These are phyloP conservation scores for Lampris megalopsis DNA, from an alignment of 2,113 vertebrate species.

Conservation along the genomic window DNA sequence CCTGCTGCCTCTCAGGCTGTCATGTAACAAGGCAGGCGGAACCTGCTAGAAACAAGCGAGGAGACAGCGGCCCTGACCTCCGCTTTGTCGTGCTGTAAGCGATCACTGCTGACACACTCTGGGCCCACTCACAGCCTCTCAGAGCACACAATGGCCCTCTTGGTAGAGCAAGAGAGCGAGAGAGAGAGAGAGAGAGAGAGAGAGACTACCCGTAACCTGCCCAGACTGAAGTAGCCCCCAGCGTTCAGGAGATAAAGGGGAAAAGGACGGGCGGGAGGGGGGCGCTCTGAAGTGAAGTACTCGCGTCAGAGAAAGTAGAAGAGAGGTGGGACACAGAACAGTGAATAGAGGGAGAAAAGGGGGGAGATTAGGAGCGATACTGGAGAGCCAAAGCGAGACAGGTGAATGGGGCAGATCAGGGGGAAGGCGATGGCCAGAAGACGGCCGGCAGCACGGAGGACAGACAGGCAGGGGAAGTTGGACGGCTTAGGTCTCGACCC, in stretches of 20 bases:
- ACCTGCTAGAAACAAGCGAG: conserved; percentile 58
- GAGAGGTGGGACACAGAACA: background rate
- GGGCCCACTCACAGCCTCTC: conserved; percentile 74
- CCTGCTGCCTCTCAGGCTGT: conserved; percentile 38
- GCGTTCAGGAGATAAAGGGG: conserved; percentile 56
- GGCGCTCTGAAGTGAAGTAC: conserved; percentile 62
- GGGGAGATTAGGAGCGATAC: background rate
- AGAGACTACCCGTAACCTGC: conserved; percentile 51
- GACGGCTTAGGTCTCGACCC: background rate
- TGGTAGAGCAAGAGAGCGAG: conserved; percentile 39
- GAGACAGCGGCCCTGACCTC: conserved; percentile 67
- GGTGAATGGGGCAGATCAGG: conserved; percentile 3
- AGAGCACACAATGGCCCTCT: conserved; percentile 71
- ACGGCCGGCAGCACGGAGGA: background rate
- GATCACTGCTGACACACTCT: conserved; percentile 66
- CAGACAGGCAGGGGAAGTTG: background rate
- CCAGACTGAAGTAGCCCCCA: conserved; percentile 64
- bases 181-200: conserved; percentile 65
- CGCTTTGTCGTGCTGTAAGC: conserved; percentile 72
- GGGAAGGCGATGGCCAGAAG: conserved; percentile 4
- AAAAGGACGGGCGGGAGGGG: conserved; percentile 56
- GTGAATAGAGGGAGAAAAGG: conserved; percentile 10
- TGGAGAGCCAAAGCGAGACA: background rate
- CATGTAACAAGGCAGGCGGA: conserved; percentile 55
- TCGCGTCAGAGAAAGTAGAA: conserved; percentile 52